phyloP scores from a whole-genome alignment of 1,140 invertebrate species.

The Pemphigus obesinymphae region DNA sequence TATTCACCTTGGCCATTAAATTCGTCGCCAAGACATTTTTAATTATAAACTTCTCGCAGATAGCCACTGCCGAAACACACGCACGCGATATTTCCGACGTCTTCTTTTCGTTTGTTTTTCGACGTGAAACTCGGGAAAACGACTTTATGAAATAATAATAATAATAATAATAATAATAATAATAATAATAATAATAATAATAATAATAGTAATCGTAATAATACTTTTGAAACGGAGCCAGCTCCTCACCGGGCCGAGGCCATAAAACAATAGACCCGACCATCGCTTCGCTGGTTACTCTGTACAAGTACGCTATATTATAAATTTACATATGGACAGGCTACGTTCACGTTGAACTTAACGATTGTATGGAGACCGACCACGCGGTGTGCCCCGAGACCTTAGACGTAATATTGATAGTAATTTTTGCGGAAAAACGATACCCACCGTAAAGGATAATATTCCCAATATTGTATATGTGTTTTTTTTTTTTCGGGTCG shows the following conservation, averaged over 20 bases:
- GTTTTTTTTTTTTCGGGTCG: too few relatives aligned
- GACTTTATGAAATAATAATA: constrained; percentile 38
- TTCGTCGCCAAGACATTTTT: constrained; percentile 19
- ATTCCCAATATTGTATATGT: too few relatives aligned
- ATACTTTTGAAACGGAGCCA: constrained; percentile 18
- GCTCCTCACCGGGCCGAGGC: too few relatives aligned
- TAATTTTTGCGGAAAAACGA: too few relatives aligned
- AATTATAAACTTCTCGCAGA: constrained; percentile 37
- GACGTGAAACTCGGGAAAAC: constrained; percentile 23
- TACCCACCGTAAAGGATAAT: too few relatives aligned
- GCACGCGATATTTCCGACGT: neutral
- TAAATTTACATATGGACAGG: constrained; percentile 26
- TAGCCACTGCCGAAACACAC: too few relatives aligned
- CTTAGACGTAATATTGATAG: too few relatives aligned
- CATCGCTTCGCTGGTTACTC: too few relatives aligned
- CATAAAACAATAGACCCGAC: too few relatives aligned
- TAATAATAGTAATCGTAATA: constrained; percentile 13
- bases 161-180: constrained; percentile 27
- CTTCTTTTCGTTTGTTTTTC: constrained; percentile 3
- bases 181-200: constrained; percentile 13
- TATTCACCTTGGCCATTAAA: constrained; percentile 29
- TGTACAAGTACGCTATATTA: too few relatives aligned
- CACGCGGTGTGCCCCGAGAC: neutral
- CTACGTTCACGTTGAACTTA: neutral
- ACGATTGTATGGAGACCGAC: neutral